Conservation (phyloP, 2,797 vertebrate genomes). For the Acropternis orthonyx region DNA sequence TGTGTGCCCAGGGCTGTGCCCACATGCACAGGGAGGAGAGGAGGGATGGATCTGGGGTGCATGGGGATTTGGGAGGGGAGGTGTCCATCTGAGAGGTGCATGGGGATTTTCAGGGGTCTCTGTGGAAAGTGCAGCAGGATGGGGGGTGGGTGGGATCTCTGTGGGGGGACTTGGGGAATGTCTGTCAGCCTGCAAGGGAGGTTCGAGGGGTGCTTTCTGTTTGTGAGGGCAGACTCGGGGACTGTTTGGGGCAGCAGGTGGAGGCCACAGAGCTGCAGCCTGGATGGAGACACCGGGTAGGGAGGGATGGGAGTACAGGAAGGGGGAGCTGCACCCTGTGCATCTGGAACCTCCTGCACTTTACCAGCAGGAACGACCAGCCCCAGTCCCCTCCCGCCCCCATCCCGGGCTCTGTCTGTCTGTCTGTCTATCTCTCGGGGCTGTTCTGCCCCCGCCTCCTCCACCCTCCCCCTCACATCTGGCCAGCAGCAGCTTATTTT, state of each 20-base stretch:
- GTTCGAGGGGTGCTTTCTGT: background rate
- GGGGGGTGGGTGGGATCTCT: background rate
- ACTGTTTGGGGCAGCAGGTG: accelerated
- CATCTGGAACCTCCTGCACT: background rate
- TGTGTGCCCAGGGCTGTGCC: background rate
- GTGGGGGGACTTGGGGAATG: background rate
- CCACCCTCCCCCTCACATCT: background rate
- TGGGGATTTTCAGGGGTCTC: background rate
- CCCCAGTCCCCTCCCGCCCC: background rate
- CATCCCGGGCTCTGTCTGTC: accelerated
- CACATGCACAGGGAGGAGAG: accelerated
- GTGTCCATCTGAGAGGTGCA: too few relatives aligned
- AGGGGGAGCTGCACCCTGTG: background rate
- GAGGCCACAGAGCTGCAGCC: background rate
- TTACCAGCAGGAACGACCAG: accelerated
- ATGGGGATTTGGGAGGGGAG: too few relatives aligned
- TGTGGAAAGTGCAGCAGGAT: background rate
- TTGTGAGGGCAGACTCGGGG: accelerated
- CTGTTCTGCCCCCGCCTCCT: background rate
- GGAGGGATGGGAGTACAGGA: background rate
- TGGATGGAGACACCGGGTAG: too few relatives aligned
- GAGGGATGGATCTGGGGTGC: background rate
- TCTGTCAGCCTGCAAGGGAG: background rate
- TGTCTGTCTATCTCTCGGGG: background rate
- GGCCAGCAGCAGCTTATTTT: background rate